Evolutionary conservation across 2,797 vertebrate species (phyloP), one percentile per base, ranked within the genome.

Genomic region (Alfaro cultratus): DNA sequence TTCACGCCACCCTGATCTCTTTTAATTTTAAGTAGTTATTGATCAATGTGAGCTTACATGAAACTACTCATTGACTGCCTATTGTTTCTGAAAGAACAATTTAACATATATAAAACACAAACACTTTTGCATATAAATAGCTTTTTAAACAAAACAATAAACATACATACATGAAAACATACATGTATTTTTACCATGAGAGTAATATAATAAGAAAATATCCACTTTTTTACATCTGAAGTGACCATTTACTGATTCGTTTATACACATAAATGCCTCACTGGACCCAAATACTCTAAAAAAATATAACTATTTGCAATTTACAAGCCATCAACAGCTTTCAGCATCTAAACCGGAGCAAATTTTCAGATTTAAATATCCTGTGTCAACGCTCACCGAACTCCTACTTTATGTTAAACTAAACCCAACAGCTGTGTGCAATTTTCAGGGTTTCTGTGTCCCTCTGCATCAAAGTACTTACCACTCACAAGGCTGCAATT

Each of bases 381-480:
- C 73, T 43, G 36, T 26, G 36, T 75, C 78, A 68, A 49, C 64
- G 21, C 15, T 79, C 34, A n/a, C 16, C 43, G 45, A 74, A 53
- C 26, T 74, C 46, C 47, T 31, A 39, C 57, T 36, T 79, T 26
- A 73, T 62, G 57, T 67, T 80, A 29, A 45, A 41, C 71, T 74
- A 31, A 64, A 79, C 34, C 29, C 47, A 70, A 55, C 79, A 80
- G 62, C 62, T 80, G 73, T 41, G 43, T 18, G 43, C 41, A 57
- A 60, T 78, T 73, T 78, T 45, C 70, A 53, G 18, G 49, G 18
- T 26, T 11, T 55, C 26, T 36, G 39, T 26, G 51, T 57, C 39
- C 39, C n/a, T 41, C 16, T 71, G 76, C 75, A 77, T 29, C 46
- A 34, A 57, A 16, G 16, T 16, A 43, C 26, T 73, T 31, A 36